Conservation (phyloP, 2,888 invertebrate species). For the Alviniconcha strummeri region DNA sequence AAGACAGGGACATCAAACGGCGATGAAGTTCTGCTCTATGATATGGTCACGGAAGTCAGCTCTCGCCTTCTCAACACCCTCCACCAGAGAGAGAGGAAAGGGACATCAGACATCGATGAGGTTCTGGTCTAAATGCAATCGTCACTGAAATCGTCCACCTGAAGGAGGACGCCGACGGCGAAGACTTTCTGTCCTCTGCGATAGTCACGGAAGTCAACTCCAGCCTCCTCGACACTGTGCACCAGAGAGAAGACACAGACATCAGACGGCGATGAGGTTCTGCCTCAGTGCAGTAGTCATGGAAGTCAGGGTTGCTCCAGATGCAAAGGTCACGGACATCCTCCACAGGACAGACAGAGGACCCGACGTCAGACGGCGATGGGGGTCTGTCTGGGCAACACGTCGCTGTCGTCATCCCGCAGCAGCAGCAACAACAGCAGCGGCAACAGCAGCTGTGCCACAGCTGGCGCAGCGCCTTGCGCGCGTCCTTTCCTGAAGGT, state of each 20-base stretch:
- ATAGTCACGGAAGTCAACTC: neutral
- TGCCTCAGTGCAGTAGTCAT: neutral
- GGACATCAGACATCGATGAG: neutral
- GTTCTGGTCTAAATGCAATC: neutral
- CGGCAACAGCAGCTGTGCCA: conserved; percentile 49
- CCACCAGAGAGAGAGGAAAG: too few relatives aligned
- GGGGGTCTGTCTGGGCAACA: conserved; percentile 5
- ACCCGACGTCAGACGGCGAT: conserved; percentile 13
- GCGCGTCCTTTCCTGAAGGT: conserved; percentile 62
- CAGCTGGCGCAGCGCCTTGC: conserved; percentile 49
- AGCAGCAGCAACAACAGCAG: conserved; percentile 32
- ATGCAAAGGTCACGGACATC: too few relatives aligned
- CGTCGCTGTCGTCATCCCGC: conserved; percentile 6
- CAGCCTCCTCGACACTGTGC: too few relatives aligned
- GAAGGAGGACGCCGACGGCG: too few relatives aligned
- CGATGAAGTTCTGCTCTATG: too few relatives aligned
- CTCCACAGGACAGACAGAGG: too few relatives aligned
- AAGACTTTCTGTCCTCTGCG: too few relatives aligned
- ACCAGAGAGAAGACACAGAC: too few relatives aligned
- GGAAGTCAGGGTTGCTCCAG: neutral
- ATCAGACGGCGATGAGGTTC: neutral
- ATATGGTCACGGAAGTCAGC: too few relatives aligned
- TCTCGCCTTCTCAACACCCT: too few relatives aligned
- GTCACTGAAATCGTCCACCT: neutral
- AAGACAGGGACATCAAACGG: too few relatives aligned